Conservation (phyloP, 1,140 invertebrate species). For the Triops cancriformis region DNA sequence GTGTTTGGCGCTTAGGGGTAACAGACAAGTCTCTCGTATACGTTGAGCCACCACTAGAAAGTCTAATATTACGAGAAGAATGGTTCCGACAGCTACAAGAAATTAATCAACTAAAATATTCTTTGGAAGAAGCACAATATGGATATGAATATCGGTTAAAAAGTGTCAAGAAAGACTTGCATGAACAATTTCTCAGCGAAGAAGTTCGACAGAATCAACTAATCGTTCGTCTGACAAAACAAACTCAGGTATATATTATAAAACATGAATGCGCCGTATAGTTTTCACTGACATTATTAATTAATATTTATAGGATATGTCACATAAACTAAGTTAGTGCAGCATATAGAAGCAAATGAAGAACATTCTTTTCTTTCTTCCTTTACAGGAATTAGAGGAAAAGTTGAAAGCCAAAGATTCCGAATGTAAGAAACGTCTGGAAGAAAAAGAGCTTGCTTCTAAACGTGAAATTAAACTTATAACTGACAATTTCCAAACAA, state of each 20-base stretch:
- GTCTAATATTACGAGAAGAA: conserved; percentile 16
- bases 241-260: conserved; percentile 18
- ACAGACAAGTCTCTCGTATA: background rate
- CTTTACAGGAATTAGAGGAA: conserved; percentile 20
- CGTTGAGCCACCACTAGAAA: background rate
- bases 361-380: background rate
- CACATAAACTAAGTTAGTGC: background rate
- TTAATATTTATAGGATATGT: background rate
- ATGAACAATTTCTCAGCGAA: conserved; percentile 1
- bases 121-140: conserved; percentile 16
- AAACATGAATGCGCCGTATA: too few relatives aligned
- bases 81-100: conserved; percentile 6
- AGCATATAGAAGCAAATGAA: background rate
- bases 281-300: too few relatives aligned
- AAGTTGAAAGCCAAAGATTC: conserved; percentile 1
- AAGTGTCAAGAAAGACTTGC: conserved; percentile 18
- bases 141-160: conserved; percentile 14
- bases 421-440: conserved; percentile 3
- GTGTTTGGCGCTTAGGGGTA: background rate
- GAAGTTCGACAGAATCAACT: conserved; percentile 21
- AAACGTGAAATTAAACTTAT: background rate
- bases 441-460: background rate
- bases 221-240: background rate
- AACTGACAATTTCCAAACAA: conserved; percentile 14
- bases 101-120: conserved; percentile 7